Base-by-base conservation (phyloP, 2,113 vertebrate species). In the Pelvicachromis taeniatus region DNA sequence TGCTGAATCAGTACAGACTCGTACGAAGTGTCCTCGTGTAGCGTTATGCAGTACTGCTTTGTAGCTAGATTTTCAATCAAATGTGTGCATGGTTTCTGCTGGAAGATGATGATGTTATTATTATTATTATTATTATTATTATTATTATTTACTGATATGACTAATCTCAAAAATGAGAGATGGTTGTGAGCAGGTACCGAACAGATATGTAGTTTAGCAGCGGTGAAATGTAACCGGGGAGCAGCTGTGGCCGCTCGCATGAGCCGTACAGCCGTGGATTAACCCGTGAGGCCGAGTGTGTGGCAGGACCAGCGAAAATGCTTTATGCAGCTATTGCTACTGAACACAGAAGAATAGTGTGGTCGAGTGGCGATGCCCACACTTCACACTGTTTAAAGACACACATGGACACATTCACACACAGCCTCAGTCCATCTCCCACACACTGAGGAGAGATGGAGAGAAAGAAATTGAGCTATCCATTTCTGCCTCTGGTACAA, bases 371-470 rank as follows among this genome's bases (percentile, higher is more conserved):
- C 50, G 23, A 12, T 54, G 59, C n/a, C 7, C 52, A 82, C 33
- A 87, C 48, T 45, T 85, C 31, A 59, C 58, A 31, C 59, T 73
- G 13, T 26, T 58, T 48, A 26, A 31, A 59, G 23, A 75, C 68
- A 73, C 68, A 73, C 68, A 73, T 73, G 42, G 7, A 52, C 56
- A 54, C 7, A 38, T 54, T 31, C 80, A 80, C 52, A 54, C 81
- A 82, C 58, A 82, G 73, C 82, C 79, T 79, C 75, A 77, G 83
- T 88, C 86, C 80, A 90, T 85, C 83, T 85, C 83, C 83, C 88
- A 87, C 84, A 87, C 82, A 85, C 89, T 17, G 65, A 77, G 78
- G 31, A 82, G 79, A 54, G 38, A 73, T 35, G 55, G 77, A 65
- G 80, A 85, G 48, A 5, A 35, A 86, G 50, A 79, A 77, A 45